phyloP scores from a whole-genome alignment of 2,113 vertebrate species.

The Dasyprocta punctata region DNA sequence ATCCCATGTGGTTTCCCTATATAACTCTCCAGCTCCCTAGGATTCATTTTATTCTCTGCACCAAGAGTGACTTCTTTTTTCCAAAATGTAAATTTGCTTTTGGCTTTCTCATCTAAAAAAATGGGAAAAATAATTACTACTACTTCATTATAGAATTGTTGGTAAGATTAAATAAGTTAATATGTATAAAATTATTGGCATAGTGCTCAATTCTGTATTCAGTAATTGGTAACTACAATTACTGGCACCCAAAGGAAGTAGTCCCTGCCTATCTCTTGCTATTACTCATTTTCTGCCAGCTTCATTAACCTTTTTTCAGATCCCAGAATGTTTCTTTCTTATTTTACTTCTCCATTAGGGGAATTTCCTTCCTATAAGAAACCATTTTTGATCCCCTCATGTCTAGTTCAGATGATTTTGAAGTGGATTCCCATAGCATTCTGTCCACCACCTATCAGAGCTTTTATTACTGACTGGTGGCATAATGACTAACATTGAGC shows the following conservation, averaged over 20 bases:
- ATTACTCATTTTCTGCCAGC: neutral
- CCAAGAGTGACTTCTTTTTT: neutral
- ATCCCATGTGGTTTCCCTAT: neutral
- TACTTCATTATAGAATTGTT: conserved; percentile 8
- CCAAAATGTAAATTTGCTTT: conserved; percentile 41
- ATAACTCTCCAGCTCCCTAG: neutral
- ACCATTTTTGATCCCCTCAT: neutral
- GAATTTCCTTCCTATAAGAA: conserved; percentile 24
- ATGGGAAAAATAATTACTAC: neutral
- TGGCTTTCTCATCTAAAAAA: conserved; percentile 55
- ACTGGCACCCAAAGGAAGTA: neutral
- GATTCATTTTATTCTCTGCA: neutral
- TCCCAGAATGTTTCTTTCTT: neutral
- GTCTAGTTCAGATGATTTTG: neutral
- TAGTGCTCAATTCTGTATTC: neutral
- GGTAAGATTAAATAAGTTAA: conserved; percentile 33
- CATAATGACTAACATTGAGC: neutral
- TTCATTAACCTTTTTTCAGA: neutral
- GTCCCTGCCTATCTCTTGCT: neutral
- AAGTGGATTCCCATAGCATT: neutral
- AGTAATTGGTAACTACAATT: neutral
- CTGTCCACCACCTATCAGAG: neutral
- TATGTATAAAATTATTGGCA: neutral
- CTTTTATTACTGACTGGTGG: neutral
- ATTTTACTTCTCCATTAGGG: neutral